Base-by-base conservation (phyloP, 2,888 invertebrate species). In the Ferdinandea cuprea region DNA sequence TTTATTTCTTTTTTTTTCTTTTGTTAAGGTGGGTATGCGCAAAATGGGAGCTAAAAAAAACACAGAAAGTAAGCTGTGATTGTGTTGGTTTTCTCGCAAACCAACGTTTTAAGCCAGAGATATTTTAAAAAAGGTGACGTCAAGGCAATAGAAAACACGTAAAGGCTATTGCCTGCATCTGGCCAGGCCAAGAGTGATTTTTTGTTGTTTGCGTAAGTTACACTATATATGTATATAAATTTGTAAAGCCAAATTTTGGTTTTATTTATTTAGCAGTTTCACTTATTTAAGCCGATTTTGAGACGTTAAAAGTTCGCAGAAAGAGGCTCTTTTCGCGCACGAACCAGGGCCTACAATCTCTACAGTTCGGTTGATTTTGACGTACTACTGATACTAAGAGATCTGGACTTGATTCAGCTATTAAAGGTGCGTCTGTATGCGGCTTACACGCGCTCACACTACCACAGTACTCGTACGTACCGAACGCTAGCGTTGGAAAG, bases 331-430 rank as follows among this genome's bases (percentile, higher is more conserved):
- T 85, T 86, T 83, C 71, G 85, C 56, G 72, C 66, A 72, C 79
- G 63, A 74, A 37, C 40, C 28, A 50, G 59, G 56, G 59, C 21
- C 85, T 74, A 35, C 73, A 66, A 66, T 85, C 77, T 81, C 86
- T 74, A 87, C 88, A 78, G 86, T 85, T 85, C 88, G 87, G 88
- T 89, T 87, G 88, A 86, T 88, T 85, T 88, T 88, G 86, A 87
- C 88, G 74, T 85, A 89, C 89, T 89, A 65, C 42, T 76, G 74
- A 77, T 65, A 77, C 66, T 48, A 58, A 83, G 59, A 73, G 73
- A 84, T 84, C 79, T 79, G 78, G 42, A 13, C 63, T n/a, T n/a
- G 69, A 84, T 79, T 79, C 79, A 69, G 69, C 79, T 69, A 61
- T 58, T 52, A 40, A 40, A 50, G 13, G 44, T 28, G 61, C 17